Evolutionary conservation across 2,888 invertebrate genomes (phyloP), one percentile per base, ranked within the genome.

Genomic region (Drosophila hamatofila): DNA sequence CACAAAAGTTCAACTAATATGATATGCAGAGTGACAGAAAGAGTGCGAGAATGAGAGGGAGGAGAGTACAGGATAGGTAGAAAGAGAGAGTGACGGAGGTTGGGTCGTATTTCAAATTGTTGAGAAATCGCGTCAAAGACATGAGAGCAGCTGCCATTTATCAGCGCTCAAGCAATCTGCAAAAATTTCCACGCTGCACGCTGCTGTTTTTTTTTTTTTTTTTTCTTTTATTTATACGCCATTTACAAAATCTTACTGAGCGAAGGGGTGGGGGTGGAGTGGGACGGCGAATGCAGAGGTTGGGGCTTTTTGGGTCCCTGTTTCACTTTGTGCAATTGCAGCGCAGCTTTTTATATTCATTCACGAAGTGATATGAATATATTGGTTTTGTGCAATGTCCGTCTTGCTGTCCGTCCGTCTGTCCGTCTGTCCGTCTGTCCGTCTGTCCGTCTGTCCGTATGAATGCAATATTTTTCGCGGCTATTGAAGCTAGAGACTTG

Each of bases 1-100:
- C 71, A 80, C 67, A 78, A 83, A 78, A 76, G 68, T 64, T 72
- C 49, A 68, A 75, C 84, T 87, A 74, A 89, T 86, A 88, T 83
- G 11, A 54, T 41, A 56, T 55, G 55, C 39, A 62, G 14, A 41
- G 44, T 48, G 48, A 30, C 16, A 21, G 33, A 41, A 9, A 35
- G 21, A 16, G 21, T 46, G 11, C 7, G 33, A 23, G 39, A 33
- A 46, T 9, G 46, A 11, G 18, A 44, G 23, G 41, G 48, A 41
- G 35, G 25, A 62, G 39, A 37, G 4, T n/a, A 12, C 33, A 33
- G 35, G 35, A 35, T 1, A 14, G 35, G 11, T 9, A 9, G 30
- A 14, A 14, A 5, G 14, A 35, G 14, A 14, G 14, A 14, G 35
- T 39, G 21, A 37, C 41, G 9, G 18, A 5, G 48, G 12, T 5